Percentiles rank a stretch among this genome's conserved stretches.
Conservation (phyloP, 2,113 vertebrate genomes). For the Rhagologus leucostigma region DNA sequence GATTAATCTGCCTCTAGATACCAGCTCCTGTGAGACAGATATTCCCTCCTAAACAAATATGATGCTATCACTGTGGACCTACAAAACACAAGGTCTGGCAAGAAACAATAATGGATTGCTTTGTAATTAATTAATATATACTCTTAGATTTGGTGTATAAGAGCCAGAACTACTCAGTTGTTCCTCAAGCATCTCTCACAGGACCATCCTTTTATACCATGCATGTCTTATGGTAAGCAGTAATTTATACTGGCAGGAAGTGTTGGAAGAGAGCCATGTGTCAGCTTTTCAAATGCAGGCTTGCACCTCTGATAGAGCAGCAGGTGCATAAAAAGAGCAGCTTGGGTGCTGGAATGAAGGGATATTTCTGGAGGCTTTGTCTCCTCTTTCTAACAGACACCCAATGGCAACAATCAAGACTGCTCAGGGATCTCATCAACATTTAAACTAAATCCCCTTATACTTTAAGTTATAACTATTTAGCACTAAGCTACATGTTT, state of each 20-base stretch:
- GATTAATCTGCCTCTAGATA: not conserved
- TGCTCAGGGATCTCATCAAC: not conserved
- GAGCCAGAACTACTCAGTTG: conserved; percentile 25
- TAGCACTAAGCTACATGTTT: not conserved
- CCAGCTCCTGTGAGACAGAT: not conserved
- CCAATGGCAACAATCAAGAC: not conserved
- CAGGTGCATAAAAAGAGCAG: conserved; percentile 21
- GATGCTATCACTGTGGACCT: not conserved
- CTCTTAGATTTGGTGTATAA: not conserved
- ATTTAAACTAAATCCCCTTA: not conserved
- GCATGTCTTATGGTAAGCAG: conserved; percentile 11
- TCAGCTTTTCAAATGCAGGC: conserved; percentile 28
- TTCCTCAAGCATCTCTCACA: conserved; percentile 13
- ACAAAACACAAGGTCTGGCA: not conserved
- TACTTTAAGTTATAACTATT: not conserved
- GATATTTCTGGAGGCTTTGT: not conserved
- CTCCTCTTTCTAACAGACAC: not conserved
- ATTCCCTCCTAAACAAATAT: not conserved
- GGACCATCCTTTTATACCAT: not conserved
- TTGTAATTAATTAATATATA: conserved; percentile 44
- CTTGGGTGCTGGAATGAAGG: not conserved
- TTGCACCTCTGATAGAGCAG: not conserved
- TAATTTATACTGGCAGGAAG: conserved; percentile 59
- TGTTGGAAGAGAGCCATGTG: conserved; percentile 51
- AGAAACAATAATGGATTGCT: not conserved